Percentiles rank a stretch among this genome's conserved stretches.
phyloP scores from a whole-genome alignment of 2,113 vertebrate species.

The Asarcornis scutulata region DNA sequence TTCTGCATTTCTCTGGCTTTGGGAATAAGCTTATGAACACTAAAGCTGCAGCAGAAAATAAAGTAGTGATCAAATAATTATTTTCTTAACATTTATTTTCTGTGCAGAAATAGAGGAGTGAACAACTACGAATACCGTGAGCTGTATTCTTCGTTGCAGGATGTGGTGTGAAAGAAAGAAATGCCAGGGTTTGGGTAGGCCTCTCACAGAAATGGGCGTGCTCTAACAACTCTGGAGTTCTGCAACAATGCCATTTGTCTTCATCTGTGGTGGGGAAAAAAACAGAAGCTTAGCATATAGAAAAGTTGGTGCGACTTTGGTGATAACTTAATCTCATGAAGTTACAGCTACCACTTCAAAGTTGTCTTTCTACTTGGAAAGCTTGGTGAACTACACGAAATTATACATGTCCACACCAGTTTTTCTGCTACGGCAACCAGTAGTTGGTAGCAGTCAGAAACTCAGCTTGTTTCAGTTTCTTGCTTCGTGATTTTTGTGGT shows the following conservation, averaged over 20 bases:
- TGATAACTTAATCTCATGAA: not conserved
- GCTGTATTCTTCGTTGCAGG: not conserved
- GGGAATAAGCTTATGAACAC: not conserved
- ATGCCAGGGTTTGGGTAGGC: not conserved
- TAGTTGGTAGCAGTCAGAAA: no score
- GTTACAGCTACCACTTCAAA: fast-evolving
- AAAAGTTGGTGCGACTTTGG: not conserved
- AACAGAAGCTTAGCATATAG: not conserved
- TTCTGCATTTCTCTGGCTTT: not conserved
- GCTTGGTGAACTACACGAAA: not conserved
- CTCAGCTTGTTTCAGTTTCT: not conserved
- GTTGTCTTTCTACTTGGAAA: not conserved
- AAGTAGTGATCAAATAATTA: not conserved
- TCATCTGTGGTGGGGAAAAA: not conserved
- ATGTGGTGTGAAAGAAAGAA: not conserved
- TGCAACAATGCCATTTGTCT: not conserved
- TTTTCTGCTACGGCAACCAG: not conserved
- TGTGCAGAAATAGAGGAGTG: not conserved
- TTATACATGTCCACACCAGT: fast-evolving
- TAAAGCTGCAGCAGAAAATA: not conserved
- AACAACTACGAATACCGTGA: not conserved
- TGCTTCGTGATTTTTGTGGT: not conserved
- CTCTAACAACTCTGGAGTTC: not conserved
- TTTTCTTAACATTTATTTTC: not conserved
- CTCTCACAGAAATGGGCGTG: not conserved